A percentile compares a stretch with the other conserved stretches of the same genome.
Conservation (phyloP, 2,888 invertebrate species). For the Iphiclides podalirius region DNA sequence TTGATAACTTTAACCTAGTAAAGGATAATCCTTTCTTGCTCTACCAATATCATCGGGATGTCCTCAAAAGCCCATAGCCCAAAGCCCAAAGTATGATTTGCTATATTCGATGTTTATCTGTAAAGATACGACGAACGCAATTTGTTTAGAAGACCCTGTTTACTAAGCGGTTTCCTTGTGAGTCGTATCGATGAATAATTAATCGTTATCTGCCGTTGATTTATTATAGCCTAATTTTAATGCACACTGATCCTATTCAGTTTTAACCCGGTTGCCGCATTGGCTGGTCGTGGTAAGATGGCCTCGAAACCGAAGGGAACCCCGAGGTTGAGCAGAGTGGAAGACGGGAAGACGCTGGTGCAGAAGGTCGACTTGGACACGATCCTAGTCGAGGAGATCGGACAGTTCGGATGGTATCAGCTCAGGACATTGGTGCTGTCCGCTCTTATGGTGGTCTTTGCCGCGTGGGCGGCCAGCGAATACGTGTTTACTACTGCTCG, state of each 20-base stretch:
- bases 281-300: slow-evolving; percentile 6
- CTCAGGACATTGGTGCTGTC: slow-evolving; percentile 41
- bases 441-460: slow-evolving; percentile 46
- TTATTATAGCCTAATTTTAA: slow-evolving; percentile 7
- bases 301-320: neutral
- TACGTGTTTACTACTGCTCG: slow-evolving; percentile 64
- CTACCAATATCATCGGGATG: no score
- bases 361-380: slow-evolving; percentile 49
- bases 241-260: neutral
- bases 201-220: slow-evolving; percentile 6
- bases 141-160: slow-evolving; percentile 1
- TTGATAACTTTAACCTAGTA: no score
- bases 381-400: slow-evolving; percentile 58
- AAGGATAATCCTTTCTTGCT: no score
- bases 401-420: slow-evolving; percentile 62
- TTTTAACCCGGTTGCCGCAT: neutral
- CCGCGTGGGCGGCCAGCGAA: slow-evolving; percentile 51
- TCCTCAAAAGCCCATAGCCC: no score
- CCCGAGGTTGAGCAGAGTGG: slow-evolving; percentile 5
- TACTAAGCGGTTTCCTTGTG: slow-evolving; percentile 1
- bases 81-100: no score
- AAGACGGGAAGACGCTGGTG: slow-evolving; percentile 13
- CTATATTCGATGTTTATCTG: neutral
- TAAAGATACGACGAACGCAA: neutral
- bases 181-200: slow-evolving; percentile 8